Conservation (phyloP, 2,888 invertebrate species). For the Oxytorus armatus region DNA sequence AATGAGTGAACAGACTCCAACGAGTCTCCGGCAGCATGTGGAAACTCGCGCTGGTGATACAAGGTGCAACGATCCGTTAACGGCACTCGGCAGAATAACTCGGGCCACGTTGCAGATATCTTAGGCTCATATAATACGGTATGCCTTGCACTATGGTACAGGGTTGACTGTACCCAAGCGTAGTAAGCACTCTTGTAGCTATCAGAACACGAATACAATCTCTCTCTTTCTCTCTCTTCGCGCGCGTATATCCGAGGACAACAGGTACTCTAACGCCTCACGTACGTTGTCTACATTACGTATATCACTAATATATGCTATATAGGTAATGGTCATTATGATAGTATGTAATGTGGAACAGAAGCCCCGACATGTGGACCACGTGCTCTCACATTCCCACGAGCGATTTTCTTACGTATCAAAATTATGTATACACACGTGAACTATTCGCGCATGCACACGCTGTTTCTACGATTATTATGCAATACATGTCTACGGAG, state of each 20-base stretch:
- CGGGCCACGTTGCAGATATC: conserved; percentile 57
- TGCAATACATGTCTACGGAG: conserved; percentile 39
- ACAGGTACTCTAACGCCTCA: conserved; percentile 55
- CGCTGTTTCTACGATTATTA: conserved; percentile 38
- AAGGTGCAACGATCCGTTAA: conserved; percentile 65
- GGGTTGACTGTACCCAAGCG: conserved; percentile 20
- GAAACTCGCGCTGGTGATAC: conserved; percentile 59
- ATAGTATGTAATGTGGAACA: conserved; percentile 42
- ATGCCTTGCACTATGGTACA: neutral
- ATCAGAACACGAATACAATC: conserved; percentile 38
- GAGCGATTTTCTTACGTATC: conserved; percentile 36
- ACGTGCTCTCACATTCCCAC: conserved; percentile 60
- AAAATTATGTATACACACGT: neutral
- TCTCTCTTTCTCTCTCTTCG: conserved; percentile 32
- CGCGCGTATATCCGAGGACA: conserved; percentile 42
- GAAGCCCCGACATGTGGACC: conserved; percentile 48
- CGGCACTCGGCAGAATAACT: conserved; percentile 56
- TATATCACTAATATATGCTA: conserved; percentile 44
- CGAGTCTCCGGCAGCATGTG: conserved; percentile 57
- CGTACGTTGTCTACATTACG: conserved; percentile 48
- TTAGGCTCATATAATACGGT: conserved; percentile 13
- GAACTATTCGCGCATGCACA: neutral
- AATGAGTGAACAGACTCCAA: conserved; percentile 33
- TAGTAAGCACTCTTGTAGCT: conserved; percentile 46
- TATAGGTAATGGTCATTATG: conserved; percentile 27